Evolutionary conservation across 2,888 invertebrate genomes (phyloP), one percentile per base, ranked within the genome.

Genomic region (Limnephilus marmoratus): DNA sequence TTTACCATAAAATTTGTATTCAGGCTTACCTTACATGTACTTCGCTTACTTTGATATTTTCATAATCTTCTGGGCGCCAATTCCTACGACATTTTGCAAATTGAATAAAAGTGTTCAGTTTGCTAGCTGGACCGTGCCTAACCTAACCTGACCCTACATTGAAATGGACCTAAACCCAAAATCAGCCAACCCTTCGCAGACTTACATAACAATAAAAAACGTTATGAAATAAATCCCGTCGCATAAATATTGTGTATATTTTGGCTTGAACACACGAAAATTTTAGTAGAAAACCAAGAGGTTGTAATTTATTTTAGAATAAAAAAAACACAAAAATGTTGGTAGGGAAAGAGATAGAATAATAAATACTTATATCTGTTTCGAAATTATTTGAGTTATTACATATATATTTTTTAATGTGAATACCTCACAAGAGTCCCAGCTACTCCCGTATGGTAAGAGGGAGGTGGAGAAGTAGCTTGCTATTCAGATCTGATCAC

Each of bases 171-270:
- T 41, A 49, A 24, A 45, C 18, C 29, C 24, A 41, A 45, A 37
- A 86, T 41, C 24, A 86, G 86, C 24, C n/a, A 24, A 45, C 86
- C 86, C 29, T 86, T 86, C n/a, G 37, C 13, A 37, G 45, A 86
- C 24, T 86, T 41, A 41, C 18, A 41, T 41, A 41, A 24, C 41
- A 37, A 24, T 41, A 86, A 24, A 85, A 85, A 86, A 82, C 34
- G 34, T 31, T 34, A 9, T 3, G 7, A 82, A 82, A 82, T 31
- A 18, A 34, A 82, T 34, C 82, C 82, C 34, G 12, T 12, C 15
- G 82, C 82, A 68, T 68, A 68, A 68, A 34, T 82, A 34, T 82
- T 82, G 13, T 31, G 31, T 13, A 82, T 34, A 82, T 34, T 31
- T 68, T 68, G 15, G 18, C 24, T 68, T 18, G 68, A 24, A 18